Percentiles rank a stretch among this genome's conserved stretches.
These are phyloP conservation scores for Lanius collurio DNA, from an alignment of 2,113 vertebrate species.

Conservation along the genomic window DNA sequence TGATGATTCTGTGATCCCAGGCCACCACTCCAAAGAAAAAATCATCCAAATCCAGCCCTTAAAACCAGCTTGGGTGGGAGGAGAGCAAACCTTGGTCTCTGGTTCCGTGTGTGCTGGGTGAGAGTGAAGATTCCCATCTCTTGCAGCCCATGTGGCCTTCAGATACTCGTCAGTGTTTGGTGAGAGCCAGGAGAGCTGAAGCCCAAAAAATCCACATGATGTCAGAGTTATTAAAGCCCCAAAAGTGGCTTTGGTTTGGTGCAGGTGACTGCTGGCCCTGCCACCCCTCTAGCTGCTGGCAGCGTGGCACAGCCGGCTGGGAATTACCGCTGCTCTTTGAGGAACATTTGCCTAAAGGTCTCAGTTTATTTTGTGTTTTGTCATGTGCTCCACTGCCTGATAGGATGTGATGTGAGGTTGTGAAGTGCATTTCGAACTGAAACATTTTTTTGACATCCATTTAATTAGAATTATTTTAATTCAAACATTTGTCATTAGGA, in stretches of 20 bases:
- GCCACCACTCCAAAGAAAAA: neutral
- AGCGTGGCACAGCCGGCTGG: rapidly evolving
- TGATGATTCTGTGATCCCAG: neutral
- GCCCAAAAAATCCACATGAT: rapidly evolving
- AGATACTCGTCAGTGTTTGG: neutral
- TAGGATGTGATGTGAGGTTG: constrained; percentile 42
- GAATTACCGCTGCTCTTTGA: neutral
- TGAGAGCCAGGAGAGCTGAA: neutral
- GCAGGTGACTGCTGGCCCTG: neutral
- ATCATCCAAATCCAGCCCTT: neutral
- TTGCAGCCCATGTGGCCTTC: neutral
- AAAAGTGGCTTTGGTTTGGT: neutral
- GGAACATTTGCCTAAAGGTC: neutral
- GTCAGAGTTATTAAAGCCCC: neutral
- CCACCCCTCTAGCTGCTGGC: neutral
- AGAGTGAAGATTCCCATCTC: neutral
- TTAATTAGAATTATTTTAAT: constrained; percentile 72
- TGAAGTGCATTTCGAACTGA: neutral
- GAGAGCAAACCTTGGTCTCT: neutral
- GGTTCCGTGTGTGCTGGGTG: neutral
- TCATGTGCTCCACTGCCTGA: neutral
- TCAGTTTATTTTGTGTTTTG: neutral
- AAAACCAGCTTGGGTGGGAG: neutral
- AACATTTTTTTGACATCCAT: constrained; percentile 66
- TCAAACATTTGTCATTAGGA: constrained; percentile 18